These are phyloP conservation scores for Ictalurus furcatus DNA, from an alignment of 2,113 vertebrate genomes.

Conservation along the genomic window DNA sequence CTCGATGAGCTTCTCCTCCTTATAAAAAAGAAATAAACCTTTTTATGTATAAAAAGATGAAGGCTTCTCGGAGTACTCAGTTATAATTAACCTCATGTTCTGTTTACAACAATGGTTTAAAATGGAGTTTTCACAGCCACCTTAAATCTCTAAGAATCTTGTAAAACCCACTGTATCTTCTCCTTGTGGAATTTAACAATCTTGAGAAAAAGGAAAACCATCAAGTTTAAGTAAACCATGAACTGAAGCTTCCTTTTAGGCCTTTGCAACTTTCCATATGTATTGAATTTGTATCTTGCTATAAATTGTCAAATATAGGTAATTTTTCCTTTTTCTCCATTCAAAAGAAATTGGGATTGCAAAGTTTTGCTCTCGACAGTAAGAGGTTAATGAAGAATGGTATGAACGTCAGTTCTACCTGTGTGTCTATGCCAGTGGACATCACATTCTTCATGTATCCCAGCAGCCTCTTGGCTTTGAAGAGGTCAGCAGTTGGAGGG, in stretches of 20 bases:
- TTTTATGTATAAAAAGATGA: neutral
- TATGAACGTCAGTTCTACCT: slow-evolving; percentile 66
- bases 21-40: neutral
- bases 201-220: neutral
- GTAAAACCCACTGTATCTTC: neutral
- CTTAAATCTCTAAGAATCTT: neutral
- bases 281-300: neutral
- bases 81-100: neutral
- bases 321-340: neutral
- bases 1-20: slow-evolving; percentile 88
- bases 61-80: neutral
- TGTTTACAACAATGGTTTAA: neutral
- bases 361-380: neutral
- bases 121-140: neutral
- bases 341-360: neutral
- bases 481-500: slow-evolving; percentile 81
- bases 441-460: slow-evolving; percentile 87
- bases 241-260: neutral
- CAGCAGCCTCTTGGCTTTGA: slow-evolving; percentile 84
- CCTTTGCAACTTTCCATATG: neutral
- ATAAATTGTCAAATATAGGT: neutral
- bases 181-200: neutral
- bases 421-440: slow-evolving; percentile 78
- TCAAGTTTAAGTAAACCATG: neutral
- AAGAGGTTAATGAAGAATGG: neutral